A percentile compares a stretch with the other conserved stretches of the same genome.
Conservation (phyloP, 2,797 vertebrate species). For the Peromyscus aztecus region DNA sequence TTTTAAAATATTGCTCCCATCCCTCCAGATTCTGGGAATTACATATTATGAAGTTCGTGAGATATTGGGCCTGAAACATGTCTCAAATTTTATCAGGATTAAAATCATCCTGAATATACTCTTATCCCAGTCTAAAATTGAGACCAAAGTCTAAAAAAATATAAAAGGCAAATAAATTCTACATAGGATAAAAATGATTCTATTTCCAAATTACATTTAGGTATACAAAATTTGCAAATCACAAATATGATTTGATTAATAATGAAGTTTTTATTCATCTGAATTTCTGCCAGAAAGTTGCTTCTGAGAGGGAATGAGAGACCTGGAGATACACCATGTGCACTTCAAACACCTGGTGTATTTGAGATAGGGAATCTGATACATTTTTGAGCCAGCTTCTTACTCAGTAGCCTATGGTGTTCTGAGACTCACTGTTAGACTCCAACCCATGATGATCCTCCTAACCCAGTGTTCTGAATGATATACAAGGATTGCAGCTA, state of each 20-base stretch:
- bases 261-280: not conserved
- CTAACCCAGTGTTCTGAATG: too few species aligned
- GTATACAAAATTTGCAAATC: not conserved
- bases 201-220: not conserved
- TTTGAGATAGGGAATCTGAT: too few species aligned
- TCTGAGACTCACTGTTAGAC: too few species aligned
- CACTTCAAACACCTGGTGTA: too few species aligned
- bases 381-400: too few species aligned
- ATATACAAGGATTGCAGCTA: too few species aligned
- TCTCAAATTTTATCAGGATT: not conserved
- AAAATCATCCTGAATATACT: constrained; percentile 23
- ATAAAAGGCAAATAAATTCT: not conserved
- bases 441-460: too few species aligned
- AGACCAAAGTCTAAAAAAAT: not conserved
- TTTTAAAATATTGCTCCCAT: too few species aligned
- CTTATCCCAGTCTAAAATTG: not conserved
- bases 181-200: not conserved
- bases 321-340: too few species aligned
- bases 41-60: not conserved
- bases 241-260: not conserved
- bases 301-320: too few species aligned
- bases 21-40: not conserved
- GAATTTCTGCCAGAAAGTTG: not conserved
- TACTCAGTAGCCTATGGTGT: too few species aligned
- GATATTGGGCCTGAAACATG: not conserved